Conservation (phyloP, 2,113 vertebrate species). For the Meriones unguiculatus region DNA sequence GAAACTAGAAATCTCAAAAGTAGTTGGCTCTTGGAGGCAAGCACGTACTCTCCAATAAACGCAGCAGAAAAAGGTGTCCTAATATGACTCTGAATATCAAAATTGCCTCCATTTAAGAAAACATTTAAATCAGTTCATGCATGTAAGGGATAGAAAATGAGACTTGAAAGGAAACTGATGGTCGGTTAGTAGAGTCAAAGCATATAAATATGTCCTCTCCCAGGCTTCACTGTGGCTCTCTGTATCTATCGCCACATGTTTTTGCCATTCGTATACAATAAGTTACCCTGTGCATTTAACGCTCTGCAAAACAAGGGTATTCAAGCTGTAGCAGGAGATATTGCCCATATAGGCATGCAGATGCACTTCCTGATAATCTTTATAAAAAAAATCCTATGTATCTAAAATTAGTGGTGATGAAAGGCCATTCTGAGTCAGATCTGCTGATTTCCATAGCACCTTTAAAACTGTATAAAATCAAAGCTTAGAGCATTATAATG, state of each 20-base stretch:
- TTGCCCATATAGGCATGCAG: accelerated
- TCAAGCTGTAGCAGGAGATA: not conserved
- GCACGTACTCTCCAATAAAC: constrained; percentile 24
- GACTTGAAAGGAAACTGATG: not conserved
- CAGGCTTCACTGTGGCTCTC: not conserved
- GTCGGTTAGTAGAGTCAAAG: not conserved
- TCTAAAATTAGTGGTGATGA: not conserved
- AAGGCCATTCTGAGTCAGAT: not conserved
- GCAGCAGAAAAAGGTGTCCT: not conserved
- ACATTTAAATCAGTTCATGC: not conserved
- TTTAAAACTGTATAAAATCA: not conserved
- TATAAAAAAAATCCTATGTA: not conserved
- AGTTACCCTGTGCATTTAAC: not conserved
- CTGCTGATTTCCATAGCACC: not conserved
- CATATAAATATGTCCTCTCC: not conserved
- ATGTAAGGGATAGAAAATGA: not conserved
- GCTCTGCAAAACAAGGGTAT: not conserved
- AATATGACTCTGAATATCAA: not conserved
- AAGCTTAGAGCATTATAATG: not conserved
- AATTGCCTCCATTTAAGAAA: not conserved
- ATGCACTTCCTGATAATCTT: not conserved
- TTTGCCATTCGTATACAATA: not conserved
- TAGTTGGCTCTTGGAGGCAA: constrained; percentile 57
- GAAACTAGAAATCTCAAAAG: constrained; percentile 64
- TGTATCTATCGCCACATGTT: not conserved